Percentiles rank a stretch among this genome's conserved stretches.
Conservation (phyloP, 2,888 invertebrate species). For the Gymnoscelis rufifasciata region DNA sequence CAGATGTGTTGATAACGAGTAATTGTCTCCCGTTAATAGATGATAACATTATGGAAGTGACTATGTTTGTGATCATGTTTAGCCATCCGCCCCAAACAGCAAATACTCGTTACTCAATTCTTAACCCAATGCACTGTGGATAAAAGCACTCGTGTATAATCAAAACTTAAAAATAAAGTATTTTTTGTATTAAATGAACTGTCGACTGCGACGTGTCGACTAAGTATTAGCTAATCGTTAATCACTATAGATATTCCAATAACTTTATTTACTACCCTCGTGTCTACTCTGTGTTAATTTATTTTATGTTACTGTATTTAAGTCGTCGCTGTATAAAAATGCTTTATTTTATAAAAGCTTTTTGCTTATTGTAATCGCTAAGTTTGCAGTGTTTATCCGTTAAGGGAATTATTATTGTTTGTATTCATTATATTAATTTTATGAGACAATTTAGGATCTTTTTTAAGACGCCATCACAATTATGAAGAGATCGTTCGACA, state of each 20-base stretch:
- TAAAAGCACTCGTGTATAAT: conserved; percentile 48
- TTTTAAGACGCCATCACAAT: conserved; percentile 72
- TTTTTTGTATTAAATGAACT: conserved; percentile 32
- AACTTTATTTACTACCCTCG: conserved; percentile 37
- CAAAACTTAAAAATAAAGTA: conserved; percentile 27
- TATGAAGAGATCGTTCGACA: conserved; percentile 48
- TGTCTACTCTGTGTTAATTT: conserved; percentile 50
- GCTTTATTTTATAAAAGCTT: conserved; percentile 54
- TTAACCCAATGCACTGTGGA: conserved; percentile 54
- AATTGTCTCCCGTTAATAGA: conserved; percentile 27
- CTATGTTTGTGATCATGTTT: conserved; percentile 1
- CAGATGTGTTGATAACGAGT: conserved; percentile 43
- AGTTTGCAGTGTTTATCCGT: conserved; percentile 54
- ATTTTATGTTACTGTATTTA: conserved; percentile 55
- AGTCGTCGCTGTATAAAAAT: conserved; percentile 67
- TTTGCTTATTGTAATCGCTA: conserved; percentile 58
- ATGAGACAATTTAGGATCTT: conserved; percentile 68
- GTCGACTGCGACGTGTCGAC: conserved; percentile 31
- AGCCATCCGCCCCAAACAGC: conserved; percentile 6
- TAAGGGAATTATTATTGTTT: conserved; percentile 57
- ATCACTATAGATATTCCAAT: conserved; percentile 43
- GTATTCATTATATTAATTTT: conserved; percentile 59
- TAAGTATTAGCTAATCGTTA: conserved; percentile 38
- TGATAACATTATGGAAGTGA: conserved; percentile 10
- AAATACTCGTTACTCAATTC: conserved; percentile 34